Percentiles rank a stretch among this genome's conserved stretches.
Evolutionary conservation across 1,140 invertebrate species (phyloP).

Genomic region (Metaphire vulgaris): DNA sequence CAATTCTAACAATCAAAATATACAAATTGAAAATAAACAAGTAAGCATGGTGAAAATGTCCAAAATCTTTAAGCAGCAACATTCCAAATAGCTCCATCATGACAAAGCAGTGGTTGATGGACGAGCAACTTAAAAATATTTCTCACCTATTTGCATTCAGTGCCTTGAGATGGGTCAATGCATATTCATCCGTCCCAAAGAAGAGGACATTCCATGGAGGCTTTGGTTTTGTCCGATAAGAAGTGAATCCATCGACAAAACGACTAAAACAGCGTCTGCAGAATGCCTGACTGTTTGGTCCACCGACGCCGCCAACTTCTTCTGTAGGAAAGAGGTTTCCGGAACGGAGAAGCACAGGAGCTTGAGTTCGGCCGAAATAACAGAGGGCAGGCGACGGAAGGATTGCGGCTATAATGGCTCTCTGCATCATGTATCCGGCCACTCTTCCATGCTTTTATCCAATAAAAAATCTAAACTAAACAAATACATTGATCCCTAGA

Average conservation of each 20-base stretch:
- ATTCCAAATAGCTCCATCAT: neutral
- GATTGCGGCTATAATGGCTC: too few relatives aligned
- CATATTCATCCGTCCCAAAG: constrained; percentile 45
- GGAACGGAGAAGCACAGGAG: too few relatives aligned
- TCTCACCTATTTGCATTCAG: constrained; percentile 38
- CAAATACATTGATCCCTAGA: too few relatives aligned
- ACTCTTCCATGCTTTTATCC: too few relatives aligned
- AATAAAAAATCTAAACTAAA: too few relatives aligned
- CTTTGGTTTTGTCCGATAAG: neutral
- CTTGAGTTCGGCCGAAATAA: too few relatives aligned
- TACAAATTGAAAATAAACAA: neutral
- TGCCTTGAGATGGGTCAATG: constrained; percentile 35
- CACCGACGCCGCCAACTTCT: too few relatives aligned
- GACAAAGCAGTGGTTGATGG: neutral
- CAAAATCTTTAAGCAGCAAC: too few relatives aligned
- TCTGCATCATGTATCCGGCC: too few relatives aligned
- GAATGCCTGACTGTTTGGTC: neutral
- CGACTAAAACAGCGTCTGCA: constrained; percentile 16
- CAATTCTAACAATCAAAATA: neutral
- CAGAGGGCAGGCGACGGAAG: too few relatives aligned
- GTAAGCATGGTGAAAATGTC: too few relatives aligned
- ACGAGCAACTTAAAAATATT: neutral
- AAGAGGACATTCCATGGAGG: constrained; percentile 41
- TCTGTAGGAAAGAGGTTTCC: too few relatives aligned
- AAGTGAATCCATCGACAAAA: constrained; percentile 4